Conservation (phyloP, 2,113 vertebrate species). For the Anarrhichthys ocellatus region DNA sequence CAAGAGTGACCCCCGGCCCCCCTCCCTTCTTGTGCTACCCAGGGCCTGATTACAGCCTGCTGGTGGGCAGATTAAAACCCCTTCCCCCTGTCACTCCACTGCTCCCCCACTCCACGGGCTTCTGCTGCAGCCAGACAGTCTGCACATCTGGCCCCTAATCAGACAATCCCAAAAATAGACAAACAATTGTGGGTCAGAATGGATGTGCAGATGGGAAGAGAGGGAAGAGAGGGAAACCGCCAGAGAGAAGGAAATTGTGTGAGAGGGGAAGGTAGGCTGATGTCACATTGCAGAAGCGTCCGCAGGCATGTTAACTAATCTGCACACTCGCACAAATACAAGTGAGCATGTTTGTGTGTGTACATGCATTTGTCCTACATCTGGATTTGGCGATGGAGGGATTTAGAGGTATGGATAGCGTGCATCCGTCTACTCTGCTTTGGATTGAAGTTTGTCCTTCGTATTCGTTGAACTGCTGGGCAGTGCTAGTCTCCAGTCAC, state of each 20-base stretch:
- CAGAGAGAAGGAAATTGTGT: constrained; percentile 14
- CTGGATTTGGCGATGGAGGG: constrained; percentile 40
- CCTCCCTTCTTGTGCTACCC: constrained; percentile 21
- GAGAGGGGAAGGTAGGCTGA: constrained; percentile 28
- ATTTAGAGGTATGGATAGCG: constrained; percentile 43
- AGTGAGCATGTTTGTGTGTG: neutral
- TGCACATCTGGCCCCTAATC: constrained; percentile 81
- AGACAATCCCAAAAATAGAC: constrained; percentile 77
- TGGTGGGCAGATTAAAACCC: constrained; percentile 70
- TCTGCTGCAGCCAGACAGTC: constrained; percentile 56
- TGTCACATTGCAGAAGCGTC: constrained; percentile 46
- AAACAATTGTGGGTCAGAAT: constrained; percentile 68
- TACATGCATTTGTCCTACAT: constrained; percentile 32
- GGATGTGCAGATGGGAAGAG: constrained; percentile 60
- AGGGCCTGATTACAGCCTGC: constrained; percentile 72
- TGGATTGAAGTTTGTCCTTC: constrained; percentile 50
- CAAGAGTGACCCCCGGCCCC: constrained; percentile 18
- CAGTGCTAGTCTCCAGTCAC: neutral
- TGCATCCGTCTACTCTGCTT: constrained; percentile 35
- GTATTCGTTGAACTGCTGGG: constrained; percentile 26
- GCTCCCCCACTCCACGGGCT: constrained; percentile 46
- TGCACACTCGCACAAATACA: neutral
- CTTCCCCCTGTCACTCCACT: constrained; percentile 28
- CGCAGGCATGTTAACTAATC: constrained; percentile 36
- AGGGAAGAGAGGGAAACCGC: constrained; percentile 6